Evolutionary conservation across 2,797 vertebrate species (phyloP), one percentile per base, ranked within the genome.

Genomic region (Oophaga sylvatica): DNA sequence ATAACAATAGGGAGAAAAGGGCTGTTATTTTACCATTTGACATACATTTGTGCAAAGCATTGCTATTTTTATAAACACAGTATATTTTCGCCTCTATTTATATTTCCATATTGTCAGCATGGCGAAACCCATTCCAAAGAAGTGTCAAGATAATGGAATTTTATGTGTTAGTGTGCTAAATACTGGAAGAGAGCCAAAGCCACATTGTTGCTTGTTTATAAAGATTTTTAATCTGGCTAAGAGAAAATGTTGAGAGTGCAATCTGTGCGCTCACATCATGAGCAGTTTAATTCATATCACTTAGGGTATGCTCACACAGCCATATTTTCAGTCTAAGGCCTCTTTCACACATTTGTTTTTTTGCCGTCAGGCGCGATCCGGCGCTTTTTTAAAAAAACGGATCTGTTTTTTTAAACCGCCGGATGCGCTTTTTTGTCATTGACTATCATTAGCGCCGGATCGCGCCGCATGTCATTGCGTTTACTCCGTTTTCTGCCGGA

Each of bases 121-220:
- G 71, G 41, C 45, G 7, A 75, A 48, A 75, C 45, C 20, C 6
- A 45, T 45, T 75, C 19, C 71, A 75, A 48, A 71, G 70, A 71
- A 45, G 71, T 75, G 71, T 75, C 41, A 22, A 48, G 35, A 31
- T 75, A 20, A 20, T 48, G 41, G 48, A 48, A 48, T 75, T 48
- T 9, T 22, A 75, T 75, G 71, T 75, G 16, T 71, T 11, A 22
- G 17, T 22, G 3, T 75, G 45, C 71, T 75, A 41, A 19, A 75
- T 12, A 45, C 20, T 75, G 19, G 3, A 75, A 5, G 35, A 41
- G 35, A 75, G 41, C 41, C 71, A 75, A 75, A 41, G 70, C 70
- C 70, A 73, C 31, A 75, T 12, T 75, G 71, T 75, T 41, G 22
- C 71, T 48, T 45, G 71, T 75, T 75, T 75, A 75, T 75, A 19